Evolutionary conservation across 2,797 vertebrate species (phyloP).

Genomic region (Pantherophis alleghaniensis): DNA sequence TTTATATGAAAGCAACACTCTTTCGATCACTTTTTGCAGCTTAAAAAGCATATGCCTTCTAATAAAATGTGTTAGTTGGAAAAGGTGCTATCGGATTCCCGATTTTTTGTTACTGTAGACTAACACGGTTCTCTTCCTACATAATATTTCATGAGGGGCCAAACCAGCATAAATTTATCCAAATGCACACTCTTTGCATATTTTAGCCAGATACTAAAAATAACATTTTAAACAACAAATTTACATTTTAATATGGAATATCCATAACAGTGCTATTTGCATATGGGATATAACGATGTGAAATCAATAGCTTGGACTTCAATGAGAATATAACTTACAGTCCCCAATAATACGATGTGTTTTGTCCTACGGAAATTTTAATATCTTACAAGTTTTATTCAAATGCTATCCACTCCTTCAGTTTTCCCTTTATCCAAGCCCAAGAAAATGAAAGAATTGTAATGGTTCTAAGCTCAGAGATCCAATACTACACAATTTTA

Average conservation of each 20-base stretch:
- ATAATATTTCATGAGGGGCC: background rate
- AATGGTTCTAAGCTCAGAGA: slow-evolving; percentile 9
- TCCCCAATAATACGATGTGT: background rate
- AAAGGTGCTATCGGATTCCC: background rate
- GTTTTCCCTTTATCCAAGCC: fast-evolving
- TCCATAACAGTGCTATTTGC: background rate
- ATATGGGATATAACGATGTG: background rate
- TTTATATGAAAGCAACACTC: background rate
- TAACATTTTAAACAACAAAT: background rate
- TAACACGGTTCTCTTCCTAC: background rate
- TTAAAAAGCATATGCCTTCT: background rate
- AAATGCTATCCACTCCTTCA: slow-evolving; percentile 27
- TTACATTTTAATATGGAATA: background rate
- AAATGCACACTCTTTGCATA: background rate
- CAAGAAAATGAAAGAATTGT: background rate
- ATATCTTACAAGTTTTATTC: slow-evolving; percentile 11
- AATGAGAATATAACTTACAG: background rate
- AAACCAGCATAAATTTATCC: background rate
- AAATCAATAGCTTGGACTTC: background rate
- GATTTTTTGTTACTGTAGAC: background rate
- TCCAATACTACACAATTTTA: background rate
- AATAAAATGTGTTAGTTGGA: background rate
- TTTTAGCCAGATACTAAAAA: background rate
- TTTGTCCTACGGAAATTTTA: background rate
- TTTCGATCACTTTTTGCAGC: background rate